These are phyloP conservation scores for Teleiodes luculella DNA, from an alignment of 2,888 invertebrate genomes.

Conservation along the genomic window DNA sequence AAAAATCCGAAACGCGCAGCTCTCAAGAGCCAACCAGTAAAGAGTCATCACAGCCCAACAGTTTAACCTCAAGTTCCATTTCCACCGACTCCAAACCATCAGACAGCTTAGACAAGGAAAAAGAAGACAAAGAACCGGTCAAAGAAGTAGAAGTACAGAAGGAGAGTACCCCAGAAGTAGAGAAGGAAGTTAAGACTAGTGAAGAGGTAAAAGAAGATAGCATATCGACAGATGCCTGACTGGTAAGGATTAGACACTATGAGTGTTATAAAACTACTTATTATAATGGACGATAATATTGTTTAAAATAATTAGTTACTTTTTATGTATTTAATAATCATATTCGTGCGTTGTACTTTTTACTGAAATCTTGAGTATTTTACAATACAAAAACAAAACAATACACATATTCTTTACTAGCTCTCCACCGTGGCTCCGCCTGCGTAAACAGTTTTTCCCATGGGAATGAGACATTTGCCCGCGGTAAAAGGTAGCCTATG, in stretches of 20 bases:
- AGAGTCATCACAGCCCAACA: constrained; percentile 66
- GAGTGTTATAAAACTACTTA: constrained; percentile 47
- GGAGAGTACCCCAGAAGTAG: constrained; percentile 18
- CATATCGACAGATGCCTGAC: constrained; percentile 62
- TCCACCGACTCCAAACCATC: constrained; percentile 66
- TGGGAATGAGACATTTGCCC: too few relatives aligned
- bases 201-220: constrained; percentile 32
- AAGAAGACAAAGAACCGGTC: not conserved
- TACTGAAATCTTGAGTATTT: too few relatives aligned
- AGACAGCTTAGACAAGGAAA: constrained; percentile 40
- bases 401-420: too few relatives aligned
- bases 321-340: too few relatives aligned
- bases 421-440: too few relatives aligned
- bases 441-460: too few relatives aligned
- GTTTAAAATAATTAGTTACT: not conserved
- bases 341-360: not conserved
- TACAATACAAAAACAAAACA: too few relatives aligned
- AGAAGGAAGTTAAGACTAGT: constrained; percentile 32
- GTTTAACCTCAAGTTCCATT: constrained; percentile 64
- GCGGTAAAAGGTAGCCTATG: too few relatives aligned
- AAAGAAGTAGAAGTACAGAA: not conserved
- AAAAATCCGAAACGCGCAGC: constrained; percentile 53
- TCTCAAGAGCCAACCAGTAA: constrained; percentile 65
- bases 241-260: constrained; percentile 46
- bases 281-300: constrained; percentile 29